These are phyloP conservation scores for Pelecanoides urinatrix DNA, from an alignment of 2,113 vertebrate species.

Conservation along the genomic window DNA sequence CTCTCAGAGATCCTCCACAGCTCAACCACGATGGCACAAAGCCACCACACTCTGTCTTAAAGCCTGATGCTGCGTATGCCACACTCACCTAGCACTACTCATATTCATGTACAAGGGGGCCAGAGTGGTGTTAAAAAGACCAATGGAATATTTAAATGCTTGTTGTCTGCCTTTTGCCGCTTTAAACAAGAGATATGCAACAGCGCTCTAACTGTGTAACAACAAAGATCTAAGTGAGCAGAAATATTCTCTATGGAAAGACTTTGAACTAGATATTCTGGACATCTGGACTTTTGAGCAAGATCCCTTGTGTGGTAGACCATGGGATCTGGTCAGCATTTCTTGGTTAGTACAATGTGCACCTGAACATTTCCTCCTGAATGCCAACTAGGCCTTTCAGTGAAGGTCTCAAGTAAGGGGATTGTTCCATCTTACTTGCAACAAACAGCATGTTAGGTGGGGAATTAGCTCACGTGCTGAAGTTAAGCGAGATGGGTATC, in stretches of 20 bases:
- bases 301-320: neutral
- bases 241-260: neutral
- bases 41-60: neutral
- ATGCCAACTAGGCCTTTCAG: neutral
- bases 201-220: neutral
- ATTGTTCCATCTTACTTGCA: neutral
- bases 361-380: neutral
- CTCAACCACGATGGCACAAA: neutral
- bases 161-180: neutral
- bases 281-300: neutral
- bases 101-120: fast-evolving
- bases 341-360: neutral
- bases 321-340: neutral
- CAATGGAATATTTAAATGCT: neutral
- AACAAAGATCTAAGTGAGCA: neutral
- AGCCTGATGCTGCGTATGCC: neutral
- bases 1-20: neutral
- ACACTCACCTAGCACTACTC: neutral
- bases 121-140: neutral
- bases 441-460: neutral
- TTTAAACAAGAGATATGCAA: neutral
- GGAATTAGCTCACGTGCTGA: neutral
- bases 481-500: neutral
- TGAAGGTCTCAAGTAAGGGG: neutral
- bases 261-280: neutral